phyloP scores from a whole-genome alignment of 2,888 invertebrate genomes.

The Mimas tiliae region DNA sequence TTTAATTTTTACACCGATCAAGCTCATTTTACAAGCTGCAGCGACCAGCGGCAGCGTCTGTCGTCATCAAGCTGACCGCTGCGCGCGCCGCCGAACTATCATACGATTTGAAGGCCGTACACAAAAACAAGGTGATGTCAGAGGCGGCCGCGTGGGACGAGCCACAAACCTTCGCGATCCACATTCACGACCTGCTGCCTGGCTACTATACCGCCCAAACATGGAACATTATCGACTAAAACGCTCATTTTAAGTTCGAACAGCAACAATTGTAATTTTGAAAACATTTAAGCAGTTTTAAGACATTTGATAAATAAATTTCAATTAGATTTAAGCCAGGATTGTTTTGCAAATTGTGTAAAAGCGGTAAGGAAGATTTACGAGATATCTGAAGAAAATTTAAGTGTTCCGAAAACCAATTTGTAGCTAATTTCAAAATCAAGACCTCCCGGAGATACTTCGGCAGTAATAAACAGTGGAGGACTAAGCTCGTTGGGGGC shows the following conservation, averaged over 20 bases:
- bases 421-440: not conserved
- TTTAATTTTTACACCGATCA: no score
- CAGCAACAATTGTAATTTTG: not conserved
- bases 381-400: slow-evolving; percentile 3
- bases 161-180: slow-evolving; percentile 24
- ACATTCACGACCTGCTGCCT: slow-evolving; percentile 22
- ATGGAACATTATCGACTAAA: not conserved
- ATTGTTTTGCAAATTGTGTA: slow-evolving; percentile 1
- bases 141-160: slow-evolving; percentile 25
- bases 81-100: slow-evolving; percentile 24
- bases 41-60: not conserved
- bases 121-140: slow-evolving; percentile 31
- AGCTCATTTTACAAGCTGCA: not conserved
- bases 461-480: no score
- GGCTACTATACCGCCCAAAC: not conserved
- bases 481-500: no score
- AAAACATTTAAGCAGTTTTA: not conserved
- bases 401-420: slow-evolving; percentile 1
- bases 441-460: not conserved
- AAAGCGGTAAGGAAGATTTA: not conserved
- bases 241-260: not conserved
- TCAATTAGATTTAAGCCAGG: not conserved
- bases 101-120: slow-evolving; percentile 27
- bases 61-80: slow-evolving; percentile 12
- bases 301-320: not conserved